Evolutionary conservation across 2,797 vertebrate genomes (phyloP).

Genomic region (Squalus acanthias): DNA sequence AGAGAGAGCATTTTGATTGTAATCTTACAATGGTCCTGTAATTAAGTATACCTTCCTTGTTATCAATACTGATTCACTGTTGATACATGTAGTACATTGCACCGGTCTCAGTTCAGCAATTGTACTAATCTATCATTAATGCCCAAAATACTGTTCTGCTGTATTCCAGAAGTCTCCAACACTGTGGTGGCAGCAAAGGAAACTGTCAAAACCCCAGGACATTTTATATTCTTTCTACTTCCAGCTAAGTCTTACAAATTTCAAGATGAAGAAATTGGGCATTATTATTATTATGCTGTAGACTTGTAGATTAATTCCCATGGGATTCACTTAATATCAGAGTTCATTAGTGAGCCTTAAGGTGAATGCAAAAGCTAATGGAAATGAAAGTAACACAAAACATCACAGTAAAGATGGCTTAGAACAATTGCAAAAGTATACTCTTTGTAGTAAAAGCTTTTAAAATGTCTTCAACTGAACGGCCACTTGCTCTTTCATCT

Average conservation of each 20-base stretch:
- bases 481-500: background rate
- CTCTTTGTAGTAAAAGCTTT: background rate
- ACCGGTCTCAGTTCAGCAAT: background rate
- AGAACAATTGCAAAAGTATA: background rate
- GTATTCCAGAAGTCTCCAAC: background rate
- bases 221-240: background rate
- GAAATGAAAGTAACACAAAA: constrained; percentile 7
- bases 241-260: background rate
- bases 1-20: background rate
- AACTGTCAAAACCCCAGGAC: no score
- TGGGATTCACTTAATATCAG: constrained; percentile 20
- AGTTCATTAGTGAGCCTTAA: background rate
- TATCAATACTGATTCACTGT: background rate
- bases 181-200: background rate
- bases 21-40: background rate
- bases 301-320: background rate
- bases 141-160: background rate
- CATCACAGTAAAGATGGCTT: background rate
- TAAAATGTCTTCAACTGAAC: background rate
- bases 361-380: background rate
- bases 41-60: background rate
- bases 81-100: constrained; percentile 3
- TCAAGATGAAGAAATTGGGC: background rate
- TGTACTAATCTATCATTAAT: constrained; percentile 21
- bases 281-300: background rate